Percentiles rank a stretch among this genome's conserved stretches.
Conservation (phyloP, 2,888 invertebrate genomes). For the Doris montereyensis region DNA sequence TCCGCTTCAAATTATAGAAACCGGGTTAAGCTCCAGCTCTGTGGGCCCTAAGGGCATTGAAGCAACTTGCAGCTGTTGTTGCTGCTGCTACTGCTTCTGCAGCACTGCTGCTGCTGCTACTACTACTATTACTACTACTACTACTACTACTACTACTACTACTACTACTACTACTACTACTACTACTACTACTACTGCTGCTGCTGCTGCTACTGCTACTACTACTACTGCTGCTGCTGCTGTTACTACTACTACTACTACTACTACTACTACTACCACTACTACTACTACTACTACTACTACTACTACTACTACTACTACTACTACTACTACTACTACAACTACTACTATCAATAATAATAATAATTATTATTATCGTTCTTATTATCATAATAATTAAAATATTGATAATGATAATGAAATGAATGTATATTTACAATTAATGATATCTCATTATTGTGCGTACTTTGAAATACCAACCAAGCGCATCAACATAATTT, state of each 20-base stretch:
- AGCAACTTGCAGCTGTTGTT: not conserved
- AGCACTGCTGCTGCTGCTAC: not conserved
- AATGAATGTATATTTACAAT: too few species aligned
- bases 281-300: not conserved
- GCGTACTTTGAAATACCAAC: too few species aligned
- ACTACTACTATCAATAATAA: not conserved
- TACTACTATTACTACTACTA: not conserved
- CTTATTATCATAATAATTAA: too few species aligned
- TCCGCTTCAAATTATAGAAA: too few species aligned
- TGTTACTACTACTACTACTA: not conserved
- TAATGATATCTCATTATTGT: too few species aligned
- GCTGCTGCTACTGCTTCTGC: constrained; percentile 6
- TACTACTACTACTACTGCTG: constrained; percentile 6
- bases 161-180: constrained; percentile 5
- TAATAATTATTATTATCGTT: too few species aligned
- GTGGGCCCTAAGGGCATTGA: too few species aligned
- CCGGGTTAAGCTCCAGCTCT: too few species aligned
- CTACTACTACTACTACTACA: constrained; percentile 4
- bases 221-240: not conserved
- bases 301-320: not conserved
- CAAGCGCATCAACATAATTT: too few species aligned
- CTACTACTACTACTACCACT: not conserved
- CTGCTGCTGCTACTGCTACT: not conserved
- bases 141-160: not conserved
- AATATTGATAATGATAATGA: too few species aligned